These are phyloP conservation scores for Kuschelorhynchus macadamiae DNA, from an alignment of 2,888 invertebrate genomes.

Conservation along the genomic window DNA sequence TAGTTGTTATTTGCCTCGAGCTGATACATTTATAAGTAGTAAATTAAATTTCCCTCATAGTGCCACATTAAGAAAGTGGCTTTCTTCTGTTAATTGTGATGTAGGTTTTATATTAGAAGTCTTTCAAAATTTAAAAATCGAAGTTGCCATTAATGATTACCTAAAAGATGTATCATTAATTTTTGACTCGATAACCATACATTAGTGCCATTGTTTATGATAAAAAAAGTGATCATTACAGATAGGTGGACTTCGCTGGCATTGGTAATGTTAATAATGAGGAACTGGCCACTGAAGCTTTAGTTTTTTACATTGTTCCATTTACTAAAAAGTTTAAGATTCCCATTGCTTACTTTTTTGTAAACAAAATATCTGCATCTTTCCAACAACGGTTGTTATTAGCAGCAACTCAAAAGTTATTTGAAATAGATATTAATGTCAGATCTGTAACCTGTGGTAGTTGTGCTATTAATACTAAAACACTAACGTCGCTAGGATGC, in stretches of 20 bases:
- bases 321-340: constrained; percentile 44
- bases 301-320: constrained; percentile 52
- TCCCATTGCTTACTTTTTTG: constrained; percentile 54
- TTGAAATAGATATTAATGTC: constrained; percentile 25
- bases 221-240: too few relatives aligned
- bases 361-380: constrained; percentile 32
- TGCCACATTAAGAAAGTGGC: too few relatives aligned
- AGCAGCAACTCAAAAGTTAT: constrained; percentile 30
- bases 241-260: too few relatives aligned
- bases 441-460: constrained; percentile 41
- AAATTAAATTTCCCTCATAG: not conserved
- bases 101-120: not conserved
- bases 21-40: not conserved
- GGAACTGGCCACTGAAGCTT: constrained; percentile 40
- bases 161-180: too few relatives aligned
- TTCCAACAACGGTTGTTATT: constrained; percentile 36
- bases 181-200: too few relatives aligned
- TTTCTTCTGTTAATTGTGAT: too few relatives aligned
- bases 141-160: not conserved
- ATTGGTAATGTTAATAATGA: not conserved
- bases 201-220: too few relatives aligned
- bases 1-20: constrained; percentile 1
- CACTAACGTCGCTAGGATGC: constrained; percentile 31
- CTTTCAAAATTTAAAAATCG: not conserved
- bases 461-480: constrained; percentile 35